Base-by-base conservation (phyloP, 2,888 invertebrate genomes). In the Diaperis boleti region DNA sequence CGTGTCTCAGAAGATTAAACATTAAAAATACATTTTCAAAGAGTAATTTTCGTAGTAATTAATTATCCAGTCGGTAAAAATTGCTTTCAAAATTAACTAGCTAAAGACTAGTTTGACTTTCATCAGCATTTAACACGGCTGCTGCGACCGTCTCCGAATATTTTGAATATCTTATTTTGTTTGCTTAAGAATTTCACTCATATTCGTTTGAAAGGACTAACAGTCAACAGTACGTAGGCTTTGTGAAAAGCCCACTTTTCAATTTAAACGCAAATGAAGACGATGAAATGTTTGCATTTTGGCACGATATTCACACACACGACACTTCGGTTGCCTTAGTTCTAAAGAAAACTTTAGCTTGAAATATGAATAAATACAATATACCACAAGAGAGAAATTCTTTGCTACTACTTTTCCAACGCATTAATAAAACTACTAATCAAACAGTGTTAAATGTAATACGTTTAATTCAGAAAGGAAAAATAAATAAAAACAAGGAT, bases 211-310 rank as follows among this genome's bases (percentile, higher is more conserved):
- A 47, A 47, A 47, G 29, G 26, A 29, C n/a, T 26, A 29, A 47
- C 20, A 47, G 29, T 31, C 47, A 47, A 47, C 31, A 47, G 31
- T 31, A 14, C 31, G 31, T 31, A 15, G 47, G 47, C 29, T 47
- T 31, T 47, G 47, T 31, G 47, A 29, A 47, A n/a, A 47, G 22
- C 7, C 47, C 31, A 15, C 47, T 47, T 29, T 47, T 47, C 47
- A 47, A 47, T 47, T 31, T 47, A 47, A 47, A 47, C 47, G 47
- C 47, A 47, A 47, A 47, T 47, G 47, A 47, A 47, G 47, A 47
- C 29, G 47, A 47, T 31, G 47, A 47, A 47, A 47, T 47, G 47
- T 47, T 47, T 26, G 31, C 47, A 22, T 22, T 29, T 47, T 47
- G 15, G 26, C 47, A 14, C 47, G 15, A 15, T 47, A 13, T 31